Percentiles rank a stretch among this genome's conserved stretches.
Evolutionary conservation across 1,140 invertebrate genomes (phyloP).

Genomic region (Stenopsyche tienmushanensis): DNA sequence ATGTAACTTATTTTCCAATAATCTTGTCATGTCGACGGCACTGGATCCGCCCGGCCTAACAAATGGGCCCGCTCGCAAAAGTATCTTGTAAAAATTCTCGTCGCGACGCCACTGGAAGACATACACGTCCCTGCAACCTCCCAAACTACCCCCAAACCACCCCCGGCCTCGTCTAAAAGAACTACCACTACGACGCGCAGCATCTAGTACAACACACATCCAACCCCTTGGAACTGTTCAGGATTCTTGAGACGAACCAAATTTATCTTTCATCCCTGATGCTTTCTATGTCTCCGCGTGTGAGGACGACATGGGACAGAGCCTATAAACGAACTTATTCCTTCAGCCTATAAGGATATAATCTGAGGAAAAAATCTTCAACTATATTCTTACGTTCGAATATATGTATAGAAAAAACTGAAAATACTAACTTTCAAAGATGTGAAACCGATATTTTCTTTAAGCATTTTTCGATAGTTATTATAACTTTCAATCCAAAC

Average conservation of each 20-base stretch:
- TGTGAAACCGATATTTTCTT: too few species aligned
- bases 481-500: too few species aligned
- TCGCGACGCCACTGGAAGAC: constrained; percentile 34
- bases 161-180: background rate
- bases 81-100: constrained; percentile 41
- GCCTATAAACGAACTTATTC: constrained; percentile 37
- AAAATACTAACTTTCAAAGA: too few species aligned
- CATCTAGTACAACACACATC: constrained; percentile 13
- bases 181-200: background rate
- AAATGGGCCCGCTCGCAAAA: constrained; percentile 37
- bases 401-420: too few species aligned
- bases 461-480: too few species aligned
- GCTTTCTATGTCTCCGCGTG: constrained; percentile 35
- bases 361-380: constrained; percentile 14
- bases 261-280: constrained; percentile 42
- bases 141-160: constrained; percentile 3
- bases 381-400: too few species aligned
- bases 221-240: constrained; percentile 30
- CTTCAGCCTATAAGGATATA: constrained; percentile 19
- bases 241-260: constrained; percentile 40
- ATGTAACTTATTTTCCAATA: constrained; percentile 42
- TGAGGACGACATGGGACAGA: constrained; percentile 25
- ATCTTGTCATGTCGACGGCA: constrained; percentile 40
- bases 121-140: constrained; percentile 16
- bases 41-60: constrained; percentile 36